phyloP scores from a whole-genome alignment of 1,140 invertebrate species.

The Tyrophagus putrescentiae region DNA sequence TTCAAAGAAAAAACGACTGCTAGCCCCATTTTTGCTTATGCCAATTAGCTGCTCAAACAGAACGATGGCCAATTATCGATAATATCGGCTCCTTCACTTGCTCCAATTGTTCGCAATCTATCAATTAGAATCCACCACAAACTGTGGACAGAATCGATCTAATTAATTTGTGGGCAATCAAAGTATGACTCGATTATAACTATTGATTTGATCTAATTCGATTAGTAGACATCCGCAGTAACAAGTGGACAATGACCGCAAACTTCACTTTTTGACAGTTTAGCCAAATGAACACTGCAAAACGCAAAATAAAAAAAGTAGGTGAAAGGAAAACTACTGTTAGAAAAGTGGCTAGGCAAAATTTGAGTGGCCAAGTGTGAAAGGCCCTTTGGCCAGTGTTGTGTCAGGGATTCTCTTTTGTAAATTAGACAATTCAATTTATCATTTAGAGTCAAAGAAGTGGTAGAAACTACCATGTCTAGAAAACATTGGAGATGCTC shows the following conservation, averaged over 20 bases:
- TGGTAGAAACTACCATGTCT: too few species aligned
- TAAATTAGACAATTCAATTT: slow-evolving; percentile 12
- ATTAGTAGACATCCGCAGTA: too few species aligned
- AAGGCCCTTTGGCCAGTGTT: not conserved
- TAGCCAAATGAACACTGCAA: too few species aligned
- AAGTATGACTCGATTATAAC: not conserved
- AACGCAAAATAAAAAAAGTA: too few species aligned
- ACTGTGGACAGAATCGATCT: not conserved
- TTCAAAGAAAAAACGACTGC: too few species aligned
- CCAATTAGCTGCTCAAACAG: slow-evolving; percentile 11
- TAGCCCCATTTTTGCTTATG: slow-evolving; percentile 14
- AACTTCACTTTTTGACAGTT: too few species aligned
- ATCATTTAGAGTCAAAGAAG: slow-evolving; percentile 1
- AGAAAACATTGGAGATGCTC: too few species aligned
- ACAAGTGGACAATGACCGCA: too few species aligned
- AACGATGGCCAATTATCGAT: slow-evolving; percentile 13
- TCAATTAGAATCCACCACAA: slow-evolving; percentile 5
- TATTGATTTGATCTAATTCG: slow-evolving; percentile 7
- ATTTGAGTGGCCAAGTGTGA: too few species aligned
- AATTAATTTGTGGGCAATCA: slow-evolving; percentile 4
- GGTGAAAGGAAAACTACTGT: too few species aligned
- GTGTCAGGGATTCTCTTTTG: not conserved
- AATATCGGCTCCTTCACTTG: not conserved
- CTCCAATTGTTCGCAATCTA: slow-evolving; percentile 13
- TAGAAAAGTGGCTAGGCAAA: too few species aligned